phyloP scores from a whole-genome alignment of 1,140 invertebrate genomes.

The Homalodisca vitripennis region DNA sequence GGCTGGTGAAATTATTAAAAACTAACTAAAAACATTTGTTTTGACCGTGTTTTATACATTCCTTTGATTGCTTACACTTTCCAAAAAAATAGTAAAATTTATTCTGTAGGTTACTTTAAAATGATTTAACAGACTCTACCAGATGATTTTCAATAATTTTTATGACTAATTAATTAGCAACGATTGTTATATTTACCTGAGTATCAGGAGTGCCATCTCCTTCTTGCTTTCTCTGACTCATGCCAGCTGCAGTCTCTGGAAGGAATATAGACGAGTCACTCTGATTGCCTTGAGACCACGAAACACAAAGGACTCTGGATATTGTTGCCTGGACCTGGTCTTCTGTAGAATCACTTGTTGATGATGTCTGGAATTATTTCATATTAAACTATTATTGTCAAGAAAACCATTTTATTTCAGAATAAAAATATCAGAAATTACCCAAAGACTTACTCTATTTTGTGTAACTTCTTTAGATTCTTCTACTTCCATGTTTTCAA shows the following conservation, averaged over 20 bases:
- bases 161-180: too few relatives aligned
- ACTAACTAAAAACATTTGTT: too few relatives aligned
- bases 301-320: slow-evolving; percentile 61
- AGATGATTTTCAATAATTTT: too few relatives aligned
- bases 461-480: slow-evolving; percentile 48
- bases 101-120: too few relatives aligned
- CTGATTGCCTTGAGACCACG: slow-evolving; percentile 56
- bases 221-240: slow-evolving; percentile 41
- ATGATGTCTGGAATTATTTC: slow-evolving; percentile 24
- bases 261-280: slow-evolving; percentile 60
- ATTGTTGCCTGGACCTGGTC: slow-evolving; percentile 62
- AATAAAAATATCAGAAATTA: not conserved
- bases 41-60: too few relatives aligned
- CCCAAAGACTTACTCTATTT: slow-evolving; percentile 46
- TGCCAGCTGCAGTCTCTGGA: slow-evolving; percentile 57
- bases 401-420: not conserved
- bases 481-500: slow-evolving; percentile 75
- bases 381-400: slow-evolving; percentile 13
- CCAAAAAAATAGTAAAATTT: too few relatives aligned
- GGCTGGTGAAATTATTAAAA: too few relatives aligned
- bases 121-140: too few relatives aligned
- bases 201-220: slow-evolving; percentile 49
- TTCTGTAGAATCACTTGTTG: slow-evolving; percentile 55
- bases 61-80: too few relatives aligned
- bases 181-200: too few relatives aligned